Base-by-base conservation (phyloP, 2,888 invertebrate species). In the Volucella inanis region DNA sequence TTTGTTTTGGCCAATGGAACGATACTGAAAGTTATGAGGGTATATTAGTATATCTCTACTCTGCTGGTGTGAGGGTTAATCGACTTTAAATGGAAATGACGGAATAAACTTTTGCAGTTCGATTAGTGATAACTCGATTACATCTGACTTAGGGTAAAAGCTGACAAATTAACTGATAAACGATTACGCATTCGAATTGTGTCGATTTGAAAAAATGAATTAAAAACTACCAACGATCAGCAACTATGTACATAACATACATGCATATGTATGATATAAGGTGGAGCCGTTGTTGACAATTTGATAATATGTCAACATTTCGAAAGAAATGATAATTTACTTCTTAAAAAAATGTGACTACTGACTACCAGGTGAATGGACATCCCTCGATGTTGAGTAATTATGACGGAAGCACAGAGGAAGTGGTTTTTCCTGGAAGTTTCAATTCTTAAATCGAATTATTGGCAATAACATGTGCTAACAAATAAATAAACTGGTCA, bases 31-130 rank as follows among this genome's bases (percentile, higher is more conserved):
- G 54, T 54, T 52, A 49, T 54, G 2, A 0, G 6, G 6, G 31
- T 0, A 3, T 22, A 22, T 4, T 3, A 3, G 31, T 3, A 22
- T 31, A 31, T 61, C 43, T 59, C 76, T 81, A 64, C 68, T 81
- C 50, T 39, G 49, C 50, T 47, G 31, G 31, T 31, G 6, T 31
- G 31, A 31, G 0, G 31, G 31, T 67, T 77, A 82, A 82, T 82
- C 77, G 82, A 55, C 82, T 77, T 77, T 77, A 77, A 82, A 72
- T 77, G 77, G 77, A 82, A 82, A 77, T 31, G 31, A 62, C 10
- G 61, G 82, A 71, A 72, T 82, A 55, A 80, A 43, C 59, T 50
- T 71, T 72, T 61, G 45, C 49, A 45, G n/a, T 38, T 49, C 49
- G 82, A 77, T 76, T 71, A 67, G 52, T 10, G 22, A 62, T 38